Percentiles rank a stretch among this genome's conserved stretches.
Conservation (phyloP, 2,113 vertebrate species). For the Heloderma charlesbogerti region DNA sequence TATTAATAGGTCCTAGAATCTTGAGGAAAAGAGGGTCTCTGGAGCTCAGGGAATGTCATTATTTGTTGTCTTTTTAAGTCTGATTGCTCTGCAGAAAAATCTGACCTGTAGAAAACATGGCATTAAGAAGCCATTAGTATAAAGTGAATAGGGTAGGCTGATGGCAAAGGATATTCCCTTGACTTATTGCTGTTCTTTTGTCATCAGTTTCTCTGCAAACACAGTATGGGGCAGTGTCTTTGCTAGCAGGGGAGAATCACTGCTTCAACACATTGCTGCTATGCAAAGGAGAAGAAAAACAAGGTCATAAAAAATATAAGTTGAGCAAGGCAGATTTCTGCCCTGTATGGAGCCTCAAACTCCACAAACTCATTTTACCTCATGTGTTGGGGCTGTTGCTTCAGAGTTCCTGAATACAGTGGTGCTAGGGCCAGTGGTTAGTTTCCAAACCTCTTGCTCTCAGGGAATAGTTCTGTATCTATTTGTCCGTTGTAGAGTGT, state of each 20-base stretch:
- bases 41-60: neutral
- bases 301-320: neutral
- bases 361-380: neutral
- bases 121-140: constrained; percentile 25
- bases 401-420: neutral
- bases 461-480: neutral
- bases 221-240: constrained; percentile 10
- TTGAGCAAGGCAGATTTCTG: neutral
- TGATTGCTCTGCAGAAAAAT: constrained; percentile 18
- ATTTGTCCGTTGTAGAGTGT: neutral
- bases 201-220: constrained; percentile 33
- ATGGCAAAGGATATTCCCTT: constrained; percentile 18
- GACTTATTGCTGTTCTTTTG: constrained; percentile 30
- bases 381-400: neutral
- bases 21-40: neutral
- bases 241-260: constrained; percentile 18
- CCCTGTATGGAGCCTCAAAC: neutral
- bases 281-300: constrained; percentile 9
- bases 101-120: constrained; percentile 18
- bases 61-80: constrained; percentile 22
- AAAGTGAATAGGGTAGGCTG: constrained; percentile 11
- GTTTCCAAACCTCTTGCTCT: neutral
- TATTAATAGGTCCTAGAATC: constrained; percentile 28
- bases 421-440: neutral
- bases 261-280: neutral